Evolutionary conservation across 2,113 vertebrate species (phyloP), one percentile per base, ranked within the genome.

Genomic region (Mirounga angustirostris): DNA sequence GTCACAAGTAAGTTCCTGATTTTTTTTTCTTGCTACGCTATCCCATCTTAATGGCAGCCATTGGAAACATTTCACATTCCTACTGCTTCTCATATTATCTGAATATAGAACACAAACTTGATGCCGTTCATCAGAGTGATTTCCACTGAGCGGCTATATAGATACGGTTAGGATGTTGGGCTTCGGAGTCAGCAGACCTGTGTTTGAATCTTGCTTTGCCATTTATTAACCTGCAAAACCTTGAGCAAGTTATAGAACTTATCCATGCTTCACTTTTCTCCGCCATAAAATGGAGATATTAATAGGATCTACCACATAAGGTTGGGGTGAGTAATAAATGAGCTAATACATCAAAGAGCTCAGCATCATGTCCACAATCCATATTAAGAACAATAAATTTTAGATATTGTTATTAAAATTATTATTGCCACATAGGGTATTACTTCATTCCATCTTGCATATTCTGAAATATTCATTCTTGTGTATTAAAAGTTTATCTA

Each of bases 1-100:
- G 69, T 99, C 99, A 18, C 99, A 99, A 54, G 99, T 99, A 97
- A 98, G 98, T 98, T 93, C 28, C 69, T 91, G 1, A 14, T 65
- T 16, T 28, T 91, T n/a, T 67, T 7, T 28, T 46, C 40, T 69
- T 79, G 24, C 5, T 61, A 8, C 78, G 10, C 26, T 50, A 54
- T 56, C 15, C 43, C 21, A 43, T 76, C 36, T n/a, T 80, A 88
- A 76, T 30, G 30, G 43, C 2, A 36, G 5, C 59, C 28, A 52
- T 24, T 59, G 36, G 46, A 52, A 78, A 87, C 8, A 73, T 50
- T 40, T 59, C 2, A 4, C 16, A 59, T 59, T 83, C 46, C 56
- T 92, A 43, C 33, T 50, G 18, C 40, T 95, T 83, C 52, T 96
- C 30, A 11, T 65, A 36, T n/a, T 58, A 40, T 92, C n/a, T 87